These are phyloP conservation scores for Hemiscyllium ocellatum DNA, from an alignment of 2,113 vertebrate genomes.

Conservation along the genomic window DNA sequence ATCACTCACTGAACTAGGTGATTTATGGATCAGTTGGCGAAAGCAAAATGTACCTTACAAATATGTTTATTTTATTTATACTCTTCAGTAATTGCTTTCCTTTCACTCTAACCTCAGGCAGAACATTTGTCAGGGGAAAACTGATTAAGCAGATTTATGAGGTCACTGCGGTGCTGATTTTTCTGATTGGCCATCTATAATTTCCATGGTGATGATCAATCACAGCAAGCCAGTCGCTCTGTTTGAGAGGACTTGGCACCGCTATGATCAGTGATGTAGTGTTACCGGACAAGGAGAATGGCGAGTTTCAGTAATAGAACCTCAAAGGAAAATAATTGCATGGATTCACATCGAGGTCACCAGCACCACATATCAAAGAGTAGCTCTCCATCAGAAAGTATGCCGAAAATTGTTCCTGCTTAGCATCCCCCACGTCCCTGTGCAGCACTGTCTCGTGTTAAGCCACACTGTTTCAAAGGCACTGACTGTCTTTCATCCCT, in stretches of 20 bases:
- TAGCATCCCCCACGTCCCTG: neutral
- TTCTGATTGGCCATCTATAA: neutral
- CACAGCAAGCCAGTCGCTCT: neutral
- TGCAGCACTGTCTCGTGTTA: neutral
- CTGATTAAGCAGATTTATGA: neutral
- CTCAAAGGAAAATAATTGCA: neutral
- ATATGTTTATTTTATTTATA: neutral
- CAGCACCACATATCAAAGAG: neutral
- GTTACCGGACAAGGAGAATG: neutral
- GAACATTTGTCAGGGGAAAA: neutral
- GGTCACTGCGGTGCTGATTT: neutral
- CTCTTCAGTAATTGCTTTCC: neutral
- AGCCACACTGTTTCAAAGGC: neutral
- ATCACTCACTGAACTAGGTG: neutral
- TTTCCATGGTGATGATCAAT: neutral
- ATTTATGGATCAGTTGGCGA: neutral
- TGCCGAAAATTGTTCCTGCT: neutral
- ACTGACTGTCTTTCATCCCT: neutral
- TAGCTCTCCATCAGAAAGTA: neutral
- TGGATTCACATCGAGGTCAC: neutral
- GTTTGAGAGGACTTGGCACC: neutral
- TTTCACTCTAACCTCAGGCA: neutral
- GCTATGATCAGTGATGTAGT: neutral
- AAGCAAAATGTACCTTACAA: neutral
- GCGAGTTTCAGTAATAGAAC: neutral